Conservation (phyloP, 2,797 vertebrate genomes). For the Fundulus diaphanus region DNA sequence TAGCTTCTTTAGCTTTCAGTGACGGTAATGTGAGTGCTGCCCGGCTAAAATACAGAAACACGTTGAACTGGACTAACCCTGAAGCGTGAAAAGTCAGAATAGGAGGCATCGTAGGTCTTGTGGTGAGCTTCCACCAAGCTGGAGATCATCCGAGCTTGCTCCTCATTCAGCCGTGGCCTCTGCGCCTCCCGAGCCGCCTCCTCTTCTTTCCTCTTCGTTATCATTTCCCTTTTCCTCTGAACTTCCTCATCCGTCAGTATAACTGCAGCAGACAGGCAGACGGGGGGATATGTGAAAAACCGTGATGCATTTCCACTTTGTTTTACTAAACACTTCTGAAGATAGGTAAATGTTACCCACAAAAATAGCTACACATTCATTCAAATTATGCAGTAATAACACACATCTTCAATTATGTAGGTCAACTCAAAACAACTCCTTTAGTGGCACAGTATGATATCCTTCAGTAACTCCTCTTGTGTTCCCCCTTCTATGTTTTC, state of each 20-base stretch:
- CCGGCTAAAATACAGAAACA: conserved; percentile 15
- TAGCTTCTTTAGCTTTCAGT: background rate
- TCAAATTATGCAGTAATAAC: background rate
- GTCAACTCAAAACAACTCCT: background rate
- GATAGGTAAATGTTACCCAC: background rate
- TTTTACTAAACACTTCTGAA: background rate
- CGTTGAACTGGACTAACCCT: conserved; percentile 78
- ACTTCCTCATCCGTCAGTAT: conserved; percentile 98
- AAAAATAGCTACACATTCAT: background rate
- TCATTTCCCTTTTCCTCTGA: conserved; percentile 95
- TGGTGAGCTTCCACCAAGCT: conserved; percentile 93
- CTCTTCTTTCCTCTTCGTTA: conserved; percentile 93
- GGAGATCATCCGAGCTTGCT: conserved; percentile 88
- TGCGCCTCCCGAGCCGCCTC: conserved; percentile 90
- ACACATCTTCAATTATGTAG: background rate
- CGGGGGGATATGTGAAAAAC: background rate
- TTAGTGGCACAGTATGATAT: background rate
- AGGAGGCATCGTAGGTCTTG: conserved; percentile 95
- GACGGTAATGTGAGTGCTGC: conserved; percentile 6
- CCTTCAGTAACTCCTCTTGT: background rate
- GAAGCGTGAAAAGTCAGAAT: conserved; percentile 91
- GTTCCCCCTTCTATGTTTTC: background rate
- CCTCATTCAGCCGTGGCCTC: conserved; percentile 89
- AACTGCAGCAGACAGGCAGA: conserved; percentile 77
- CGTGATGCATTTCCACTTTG: background rate